These are phyloP conservation scores for Drosophila rufa DNA, from an alignment of 1,140 invertebrate species.

Conservation along the genomic window DNA sequence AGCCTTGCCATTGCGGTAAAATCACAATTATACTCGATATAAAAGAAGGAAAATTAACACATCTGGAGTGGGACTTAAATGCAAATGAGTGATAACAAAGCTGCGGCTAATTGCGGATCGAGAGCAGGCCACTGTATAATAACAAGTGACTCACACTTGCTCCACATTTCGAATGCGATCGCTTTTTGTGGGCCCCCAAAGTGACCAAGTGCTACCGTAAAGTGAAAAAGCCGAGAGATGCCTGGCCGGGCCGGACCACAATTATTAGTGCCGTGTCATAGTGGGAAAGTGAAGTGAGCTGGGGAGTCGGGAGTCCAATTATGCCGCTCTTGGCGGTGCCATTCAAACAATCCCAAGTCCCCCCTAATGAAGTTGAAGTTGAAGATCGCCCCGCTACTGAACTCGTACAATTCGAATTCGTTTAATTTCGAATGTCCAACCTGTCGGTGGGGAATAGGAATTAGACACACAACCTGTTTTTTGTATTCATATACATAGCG, in stretches of 20 bases:
- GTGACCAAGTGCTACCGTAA: conserved; percentile 63
- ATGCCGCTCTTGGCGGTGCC: conserved; percentile 69
- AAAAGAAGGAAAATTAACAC: conserved; percentile 34
- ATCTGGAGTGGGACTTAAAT: conserved; percentile 37
- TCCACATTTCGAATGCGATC: conserved; percentile 56
- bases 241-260: conserved; percentile 9
- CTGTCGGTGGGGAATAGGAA: conserved; percentile 11
- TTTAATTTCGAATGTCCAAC: conserved; percentile 40
- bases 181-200: conserved; percentile 19
- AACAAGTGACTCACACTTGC: conserved; percentile 61
- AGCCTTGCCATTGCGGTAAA: neutral
- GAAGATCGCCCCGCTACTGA: conserved; percentile 81
- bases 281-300: conserved; percentile 79
- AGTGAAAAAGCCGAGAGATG: conserved; percentile 32
- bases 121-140: conserved; percentile 59
- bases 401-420: conserved; percentile 63
- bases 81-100: conserved; percentile 68
- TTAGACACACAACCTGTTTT: conserved; percentile 34
- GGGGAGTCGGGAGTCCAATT: conserved; percentile 48
- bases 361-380: conserved; percentile 85
- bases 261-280: conserved; percentile 84
- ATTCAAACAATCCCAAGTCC: conserved; percentile 83
- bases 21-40: conserved; percentile 6
- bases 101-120: conserved; percentile 64
- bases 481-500: neutral